Conservation (phyloP, 2,113 vertebrate genomes). For the Puffinus mauretanicus region DNA sequence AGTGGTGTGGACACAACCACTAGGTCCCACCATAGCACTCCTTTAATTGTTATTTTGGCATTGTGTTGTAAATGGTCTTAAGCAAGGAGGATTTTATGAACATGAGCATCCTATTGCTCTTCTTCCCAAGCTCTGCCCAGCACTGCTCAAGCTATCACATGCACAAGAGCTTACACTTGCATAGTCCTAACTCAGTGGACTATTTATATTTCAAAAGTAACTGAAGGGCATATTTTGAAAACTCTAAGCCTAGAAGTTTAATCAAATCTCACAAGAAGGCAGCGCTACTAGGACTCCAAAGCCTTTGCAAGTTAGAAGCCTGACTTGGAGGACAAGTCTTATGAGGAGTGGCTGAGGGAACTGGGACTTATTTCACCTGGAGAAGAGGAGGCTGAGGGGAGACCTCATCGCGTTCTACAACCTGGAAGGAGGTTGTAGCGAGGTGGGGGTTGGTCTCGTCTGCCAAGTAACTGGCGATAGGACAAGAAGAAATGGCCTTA, state of each 20-base stretch:
- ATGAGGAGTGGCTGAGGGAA: too few relatives aligned
- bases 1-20: rapidly evolving
- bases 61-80: neutral
- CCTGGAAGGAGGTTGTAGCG: too few relatives aligned
- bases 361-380: too few relatives aligned
- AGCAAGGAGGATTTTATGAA: neutral
- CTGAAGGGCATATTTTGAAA: neutral
- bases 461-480: too few relatives aligned
- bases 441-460: too few relatives aligned
- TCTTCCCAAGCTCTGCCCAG: neutral
- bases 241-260: neutral
- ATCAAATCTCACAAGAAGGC: neutral
- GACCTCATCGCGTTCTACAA: too few relatives aligned
- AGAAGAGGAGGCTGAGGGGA: too few relatives aligned
- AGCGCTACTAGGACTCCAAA: neutral
- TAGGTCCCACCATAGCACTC: neutral
- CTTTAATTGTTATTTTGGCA: neutral
- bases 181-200: neutral
- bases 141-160: neutral
- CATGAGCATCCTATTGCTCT: neutral
- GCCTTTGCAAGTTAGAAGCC: neutral
- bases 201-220: neutral
- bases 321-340: neutral
- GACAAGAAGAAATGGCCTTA: too few relatives aligned
- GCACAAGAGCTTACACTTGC: neutral